Percentiles rank a stretch among this genome's conserved stretches.
Evolutionary conservation across 1,140 invertebrate species (phyloP).

Genomic region (Euschistus heros): DNA sequence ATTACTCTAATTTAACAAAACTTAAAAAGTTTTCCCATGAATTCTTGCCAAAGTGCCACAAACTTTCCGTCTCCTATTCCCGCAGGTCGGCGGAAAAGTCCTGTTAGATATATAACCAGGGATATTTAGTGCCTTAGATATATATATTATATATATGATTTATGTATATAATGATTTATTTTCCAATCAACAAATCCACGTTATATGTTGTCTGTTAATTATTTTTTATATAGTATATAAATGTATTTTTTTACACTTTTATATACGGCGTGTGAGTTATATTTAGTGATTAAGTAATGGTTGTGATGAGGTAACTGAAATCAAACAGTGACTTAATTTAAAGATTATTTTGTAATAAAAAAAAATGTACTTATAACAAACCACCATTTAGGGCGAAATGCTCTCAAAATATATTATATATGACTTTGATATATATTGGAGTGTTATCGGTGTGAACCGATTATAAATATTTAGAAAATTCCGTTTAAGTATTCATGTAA

Average conservation of each 20-base stretch:
- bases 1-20: too few relatives aligned
- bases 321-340: constrained; percentile 8
- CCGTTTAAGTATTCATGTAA: too few relatives aligned
- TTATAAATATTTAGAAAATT: too few relatives aligned
- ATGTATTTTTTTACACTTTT: constrained; percentile 10
- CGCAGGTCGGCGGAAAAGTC: background rate
- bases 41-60: constrained; percentile 20
- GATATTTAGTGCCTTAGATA: constrained; percentile 7
- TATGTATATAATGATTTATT: background rate
- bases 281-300: background rate
- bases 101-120: constrained; percentile 3
- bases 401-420: too few relatives aligned
- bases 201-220: constrained; percentile 9
- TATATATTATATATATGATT: background rate
- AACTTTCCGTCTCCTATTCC: background rate
- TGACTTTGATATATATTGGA: too few relatives aligned
- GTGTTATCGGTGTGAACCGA: too few relatives aligned
- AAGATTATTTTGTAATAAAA: background rate
- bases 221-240: background rate
- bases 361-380: too few relatives aligned
- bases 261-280: background rate
- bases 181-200: constrained; percentile 1
- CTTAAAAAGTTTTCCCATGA: background rate
- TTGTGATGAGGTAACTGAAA: constrained; percentile 9
- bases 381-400: too few relatives aligned